Conservation (phyloP, 2,113 vertebrate genomes). For the Alaudala cheleensis region DNA sequence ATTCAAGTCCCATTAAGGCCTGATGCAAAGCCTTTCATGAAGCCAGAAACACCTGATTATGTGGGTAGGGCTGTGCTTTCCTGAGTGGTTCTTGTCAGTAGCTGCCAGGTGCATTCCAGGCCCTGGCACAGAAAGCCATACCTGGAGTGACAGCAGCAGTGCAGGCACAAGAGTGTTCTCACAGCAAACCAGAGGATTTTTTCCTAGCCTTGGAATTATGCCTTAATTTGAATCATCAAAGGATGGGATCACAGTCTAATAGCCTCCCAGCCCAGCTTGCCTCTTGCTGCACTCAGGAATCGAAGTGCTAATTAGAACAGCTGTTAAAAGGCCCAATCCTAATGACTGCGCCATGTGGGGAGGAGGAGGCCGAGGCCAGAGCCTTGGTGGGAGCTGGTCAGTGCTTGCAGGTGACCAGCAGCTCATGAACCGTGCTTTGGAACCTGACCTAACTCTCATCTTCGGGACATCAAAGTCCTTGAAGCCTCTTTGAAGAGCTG, state of each 20-base stretch:
- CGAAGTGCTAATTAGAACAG: conserved; percentile 24
- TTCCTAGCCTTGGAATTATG: background rate
- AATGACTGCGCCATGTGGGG: background rate
- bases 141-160: background rate
- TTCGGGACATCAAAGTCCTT: conserved; percentile 45
- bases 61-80: background rate
- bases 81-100: background rate
- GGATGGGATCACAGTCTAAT: background rate
- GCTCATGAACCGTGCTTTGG: background rate
- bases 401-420: background rate
- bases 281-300: background rate
- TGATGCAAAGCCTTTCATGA: background rate
- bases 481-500: conserved; percentile 43
- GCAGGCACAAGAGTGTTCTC: background rate
- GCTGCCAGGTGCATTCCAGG: background rate
- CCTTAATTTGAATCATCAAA: conserved; percentile 28
- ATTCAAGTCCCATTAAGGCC: background rate
- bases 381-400: background rate
- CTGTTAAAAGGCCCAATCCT: conserved; percentile 27
- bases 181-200: background rate
- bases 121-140: accelerated
- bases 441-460: background rate
- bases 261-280: background rate
- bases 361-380: background rate
- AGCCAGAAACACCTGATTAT: background rate